These are phyloP conservation scores for Pelmatolapia mariae DNA, from an alignment of 2,113 vertebrate genomes.

Conservation along the genomic window DNA sequence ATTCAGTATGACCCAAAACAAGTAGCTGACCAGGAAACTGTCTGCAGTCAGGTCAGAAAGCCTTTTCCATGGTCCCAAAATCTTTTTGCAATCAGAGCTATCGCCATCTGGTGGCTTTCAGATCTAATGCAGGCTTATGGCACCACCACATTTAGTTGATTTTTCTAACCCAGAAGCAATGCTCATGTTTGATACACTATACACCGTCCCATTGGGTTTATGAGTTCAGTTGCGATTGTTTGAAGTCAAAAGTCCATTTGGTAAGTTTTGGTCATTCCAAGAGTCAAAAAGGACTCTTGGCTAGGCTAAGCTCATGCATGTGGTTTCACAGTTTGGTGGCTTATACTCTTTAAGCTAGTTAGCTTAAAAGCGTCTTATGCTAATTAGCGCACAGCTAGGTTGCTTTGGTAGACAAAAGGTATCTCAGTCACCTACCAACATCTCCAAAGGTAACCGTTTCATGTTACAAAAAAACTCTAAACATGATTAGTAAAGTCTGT, in stretches of 20 bases:
- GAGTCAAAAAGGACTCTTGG: not conserved
- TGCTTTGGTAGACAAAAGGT: not conserved
- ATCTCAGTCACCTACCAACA: not conserved
- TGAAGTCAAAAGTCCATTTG: not conserved
- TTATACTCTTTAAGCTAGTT: not conserved
- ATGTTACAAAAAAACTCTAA: not conserved
- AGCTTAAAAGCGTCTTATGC: not conserved
- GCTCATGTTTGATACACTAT: not conserved
- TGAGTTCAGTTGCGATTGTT: fast-evolving
- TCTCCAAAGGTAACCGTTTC: not conserved
- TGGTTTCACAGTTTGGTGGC: not conserved
- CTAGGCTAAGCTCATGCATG: not conserved
- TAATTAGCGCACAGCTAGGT: not conserved
- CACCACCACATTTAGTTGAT: fast-evolving
- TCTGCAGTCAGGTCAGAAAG: not conserved
- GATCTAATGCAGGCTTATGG: not conserved
- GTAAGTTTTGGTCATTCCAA: not conserved
- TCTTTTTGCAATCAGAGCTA: not conserved
- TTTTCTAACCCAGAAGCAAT: not conserved
- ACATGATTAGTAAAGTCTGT: not conserved
- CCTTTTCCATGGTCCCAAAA: not conserved
- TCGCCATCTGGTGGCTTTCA: not conserved
- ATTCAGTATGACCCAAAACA: not conserved
- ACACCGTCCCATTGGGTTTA: fast-evolving
- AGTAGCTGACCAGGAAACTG: not conserved